Percentiles rank a stretch among this genome's conserved stretches.
Evolutionary conservation across 2,113 vertebrate genomes (phyloP).

Genomic region (Forbesichthys papilliferus): DNA sequence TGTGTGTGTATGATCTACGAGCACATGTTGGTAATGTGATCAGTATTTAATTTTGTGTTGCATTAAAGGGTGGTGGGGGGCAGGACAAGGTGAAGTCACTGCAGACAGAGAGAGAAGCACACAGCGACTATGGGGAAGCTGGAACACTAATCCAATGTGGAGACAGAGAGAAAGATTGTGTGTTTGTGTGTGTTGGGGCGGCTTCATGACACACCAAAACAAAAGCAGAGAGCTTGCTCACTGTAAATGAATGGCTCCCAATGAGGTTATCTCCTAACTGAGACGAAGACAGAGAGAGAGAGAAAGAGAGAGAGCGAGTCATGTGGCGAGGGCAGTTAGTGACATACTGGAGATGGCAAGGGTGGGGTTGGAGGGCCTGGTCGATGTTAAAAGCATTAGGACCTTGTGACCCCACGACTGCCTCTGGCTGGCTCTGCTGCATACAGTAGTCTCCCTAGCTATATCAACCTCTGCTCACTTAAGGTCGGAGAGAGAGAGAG

Average conservation of each 20-base stretch:
- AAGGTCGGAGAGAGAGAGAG: slow-evolving; percentile 22
- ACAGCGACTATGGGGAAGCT: slow-evolving; percentile 96
- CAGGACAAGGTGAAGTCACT: slow-evolving; percentile 78
- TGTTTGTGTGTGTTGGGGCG: neutral
- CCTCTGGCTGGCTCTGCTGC: slow-evolving; percentile 24
- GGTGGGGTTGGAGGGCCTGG: slow-evolving; percentile 78
- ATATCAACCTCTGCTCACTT: slow-evolving; percentile 70
- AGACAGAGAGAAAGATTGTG: slow-evolving; percentile 50
- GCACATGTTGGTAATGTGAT: slow-evolving; percentile 99
- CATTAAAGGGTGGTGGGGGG: slow-evolving; percentile 91
- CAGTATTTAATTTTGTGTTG: slow-evolving; percentile 99
- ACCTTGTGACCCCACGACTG: slow-evolving; percentile 42
- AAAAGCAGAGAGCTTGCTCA: slow-evolving; percentile 77
- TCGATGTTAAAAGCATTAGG: slow-evolving; percentile 76
- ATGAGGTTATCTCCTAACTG: slow-evolving; percentile 58
- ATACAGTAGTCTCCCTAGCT: slow-evolving; percentile 19
- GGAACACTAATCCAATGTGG: slow-evolving; percentile 97
- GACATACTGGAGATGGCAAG: slow-evolving; percentile 73
- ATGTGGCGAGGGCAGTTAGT: no score
- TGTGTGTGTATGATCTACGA: slow-evolving; percentile 40
- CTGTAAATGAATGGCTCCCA: slow-evolving; percentile 40
- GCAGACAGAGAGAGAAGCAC: slow-evolving; percentile 93
- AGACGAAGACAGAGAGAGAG: slow-evolving; percentile 1
- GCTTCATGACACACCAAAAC: slow-evolving; percentile 11
- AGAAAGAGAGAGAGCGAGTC: slow-evolving; percentile 17